Conservation (phyloP, 2,113 vertebrate genomes). For the Scomber scombrus region DNA sequence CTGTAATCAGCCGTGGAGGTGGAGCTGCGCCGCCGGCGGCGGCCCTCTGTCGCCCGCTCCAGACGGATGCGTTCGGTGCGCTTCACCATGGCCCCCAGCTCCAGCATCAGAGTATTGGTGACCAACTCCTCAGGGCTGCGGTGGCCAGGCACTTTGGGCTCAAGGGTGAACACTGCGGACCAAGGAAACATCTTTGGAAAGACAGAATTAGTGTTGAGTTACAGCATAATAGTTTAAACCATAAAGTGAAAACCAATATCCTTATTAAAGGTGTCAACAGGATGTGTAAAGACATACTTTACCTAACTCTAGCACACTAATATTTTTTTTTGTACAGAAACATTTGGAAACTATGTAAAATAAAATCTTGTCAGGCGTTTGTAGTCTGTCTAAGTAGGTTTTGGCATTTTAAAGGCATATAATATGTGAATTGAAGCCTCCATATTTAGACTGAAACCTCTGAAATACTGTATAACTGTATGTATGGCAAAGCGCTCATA, state of each 20-base stretch:
- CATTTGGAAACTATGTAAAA: no score
- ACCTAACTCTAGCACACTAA: background rate
- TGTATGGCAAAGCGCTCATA: background rate
- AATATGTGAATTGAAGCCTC: no score
- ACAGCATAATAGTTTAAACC: background rate
- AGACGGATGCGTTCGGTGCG: conserved; percentile 84
- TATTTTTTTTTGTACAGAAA: background rate
- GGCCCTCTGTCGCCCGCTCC: conserved; percentile 75
- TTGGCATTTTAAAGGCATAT: no score
- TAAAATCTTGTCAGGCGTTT: no score
- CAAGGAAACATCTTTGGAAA: conserved; percentile 84
- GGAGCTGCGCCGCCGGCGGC: conserved; percentile 77
- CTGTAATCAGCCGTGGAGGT: conserved; percentile 84
- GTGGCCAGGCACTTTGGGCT: conserved; percentile 84
- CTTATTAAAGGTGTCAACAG: background rate
- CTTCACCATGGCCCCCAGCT: conserved; percentile 86
- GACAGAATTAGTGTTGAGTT: background rate
- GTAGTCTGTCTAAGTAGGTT: no score
- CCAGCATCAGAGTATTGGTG: conserved; percentile 87
- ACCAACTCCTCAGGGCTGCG: conserved; percentile 83
- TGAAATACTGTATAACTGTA: background rate
- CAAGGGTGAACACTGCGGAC: conserved; percentile 84
- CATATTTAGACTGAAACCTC: background rate
- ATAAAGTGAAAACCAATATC: background rate
- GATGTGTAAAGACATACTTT: background rate